Conservation (phyloP, 2,797 vertebrate species). For the Liasis olivaceus region DNA sequence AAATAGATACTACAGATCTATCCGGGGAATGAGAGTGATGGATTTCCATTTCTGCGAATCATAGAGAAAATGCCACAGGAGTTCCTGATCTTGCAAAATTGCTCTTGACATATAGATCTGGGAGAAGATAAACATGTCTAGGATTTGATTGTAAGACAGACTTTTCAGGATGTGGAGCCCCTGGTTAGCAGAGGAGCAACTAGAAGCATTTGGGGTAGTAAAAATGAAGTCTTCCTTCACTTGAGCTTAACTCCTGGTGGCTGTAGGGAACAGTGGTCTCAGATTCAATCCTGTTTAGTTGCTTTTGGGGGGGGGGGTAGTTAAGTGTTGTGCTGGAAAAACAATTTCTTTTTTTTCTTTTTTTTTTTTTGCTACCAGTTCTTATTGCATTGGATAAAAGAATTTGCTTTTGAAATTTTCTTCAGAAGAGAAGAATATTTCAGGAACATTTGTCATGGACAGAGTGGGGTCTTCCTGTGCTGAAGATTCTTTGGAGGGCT, state of each 20-base stretch:
- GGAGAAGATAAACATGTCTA: neutral
- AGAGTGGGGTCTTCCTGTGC: neutral
- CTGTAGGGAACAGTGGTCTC: neutral
- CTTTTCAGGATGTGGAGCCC: neutral
- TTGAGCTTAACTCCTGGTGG: neutral
- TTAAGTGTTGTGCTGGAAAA: neutral
- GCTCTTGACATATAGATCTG: neutral
- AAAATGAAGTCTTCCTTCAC: neutral
- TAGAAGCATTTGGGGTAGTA: neutral
- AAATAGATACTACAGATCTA: neutral
- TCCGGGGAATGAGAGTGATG: neutral
- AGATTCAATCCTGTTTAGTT: neutral
- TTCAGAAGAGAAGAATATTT: neutral
- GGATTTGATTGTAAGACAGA: neutral
- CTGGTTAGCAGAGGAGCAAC: neutral
- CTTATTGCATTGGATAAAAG: neutral
- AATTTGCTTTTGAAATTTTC: neutral
- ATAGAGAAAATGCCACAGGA: neutral
- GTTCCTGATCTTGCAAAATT: neutral
- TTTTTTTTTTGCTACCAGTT: too few species aligned
- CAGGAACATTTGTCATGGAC: neutral
- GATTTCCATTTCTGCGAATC: neutral
- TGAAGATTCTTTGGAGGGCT: neutral
- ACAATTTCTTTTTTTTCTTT: neutral
- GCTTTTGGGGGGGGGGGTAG: neutral